Conservation (phyloP, 2,888 invertebrate species). For the Tipula helvola region DNA sequence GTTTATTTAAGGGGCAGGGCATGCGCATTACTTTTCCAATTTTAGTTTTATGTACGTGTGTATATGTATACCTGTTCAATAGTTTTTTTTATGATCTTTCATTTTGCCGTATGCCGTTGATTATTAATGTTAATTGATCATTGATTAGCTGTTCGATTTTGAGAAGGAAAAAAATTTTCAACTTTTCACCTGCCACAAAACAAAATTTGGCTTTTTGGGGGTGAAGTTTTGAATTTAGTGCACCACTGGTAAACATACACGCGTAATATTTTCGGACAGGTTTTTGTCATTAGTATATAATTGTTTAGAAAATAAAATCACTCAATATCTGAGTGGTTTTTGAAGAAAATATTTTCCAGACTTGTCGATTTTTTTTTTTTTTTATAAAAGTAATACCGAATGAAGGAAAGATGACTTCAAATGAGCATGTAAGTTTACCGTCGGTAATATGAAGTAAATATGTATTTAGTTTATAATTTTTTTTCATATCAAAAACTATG, state of each 20-base stretch:
- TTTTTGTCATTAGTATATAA: too few relatives aligned
- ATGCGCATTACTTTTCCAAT: not conserved
- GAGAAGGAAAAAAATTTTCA: not conserved
- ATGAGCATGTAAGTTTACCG: not conserved
- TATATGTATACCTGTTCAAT: not conserved
- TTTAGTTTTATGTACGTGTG: not conserved
- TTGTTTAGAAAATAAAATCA: not conserved
- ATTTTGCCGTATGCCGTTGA: not conserved
- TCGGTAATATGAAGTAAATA: not conserved
- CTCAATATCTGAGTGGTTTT: not conserved
- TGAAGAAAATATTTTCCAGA: not conserved
- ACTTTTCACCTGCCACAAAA: not conserved
- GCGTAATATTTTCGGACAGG: not conserved
- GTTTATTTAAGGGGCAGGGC: not conserved
- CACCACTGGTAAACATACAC: not conserved
- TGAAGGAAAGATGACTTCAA: not conserved
- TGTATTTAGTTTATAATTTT: too few relatives aligned
- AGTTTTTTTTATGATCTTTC: not conserved
- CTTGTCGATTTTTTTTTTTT: not conserved
- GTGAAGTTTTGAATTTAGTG: not conserved
- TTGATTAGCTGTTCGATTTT: not conserved
- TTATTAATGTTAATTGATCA: not conserved
- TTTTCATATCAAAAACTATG: too few relatives aligned
- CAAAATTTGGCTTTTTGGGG: not conserved
- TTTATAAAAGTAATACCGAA: not conserved